phyloP scores from a whole-genome alignment of 2,113 vertebrate genomes.

The Toxotes chatareus region DNA sequence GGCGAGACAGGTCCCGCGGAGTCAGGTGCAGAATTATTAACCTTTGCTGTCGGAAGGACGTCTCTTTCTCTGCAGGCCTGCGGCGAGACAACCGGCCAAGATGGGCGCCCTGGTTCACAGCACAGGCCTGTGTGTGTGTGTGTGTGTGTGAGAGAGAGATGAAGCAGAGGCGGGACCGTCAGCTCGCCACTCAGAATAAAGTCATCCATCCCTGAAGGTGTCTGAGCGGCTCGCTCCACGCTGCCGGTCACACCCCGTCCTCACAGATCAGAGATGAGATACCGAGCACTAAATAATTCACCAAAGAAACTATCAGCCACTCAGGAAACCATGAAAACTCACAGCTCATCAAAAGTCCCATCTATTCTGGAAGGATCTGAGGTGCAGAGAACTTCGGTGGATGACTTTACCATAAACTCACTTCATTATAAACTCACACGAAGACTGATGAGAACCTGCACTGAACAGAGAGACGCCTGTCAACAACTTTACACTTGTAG shows the following conservation, averaged over 20 bases:
- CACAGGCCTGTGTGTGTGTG: slow-evolving; percentile 1
- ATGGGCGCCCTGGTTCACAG: slow-evolving; percentile 40
- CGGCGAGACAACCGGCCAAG: slow-evolving; percentile 50
- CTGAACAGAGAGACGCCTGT: too few species aligned
- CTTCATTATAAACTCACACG: background rate
- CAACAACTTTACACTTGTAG: too few species aligned
- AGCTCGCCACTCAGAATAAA: slow-evolving; percentile 13
- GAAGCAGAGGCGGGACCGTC: background rate
- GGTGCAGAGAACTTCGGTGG: background rate
- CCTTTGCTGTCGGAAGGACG: slow-evolving; percentile 76
- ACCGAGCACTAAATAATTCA: slow-evolving; percentile 10
- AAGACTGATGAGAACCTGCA: too few species aligned
- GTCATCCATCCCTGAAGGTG: slow-evolving; percentile 52
- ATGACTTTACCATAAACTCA: background rate
- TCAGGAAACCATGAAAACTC: background rate
- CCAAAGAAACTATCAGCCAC: background rate
- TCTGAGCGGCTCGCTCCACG: background rate
- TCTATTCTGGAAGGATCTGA: background rate
- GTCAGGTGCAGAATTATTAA: slow-evolving; percentile 80
- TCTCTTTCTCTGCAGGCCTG: slow-evolving; percentile 71
- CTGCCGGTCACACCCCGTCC: background rate
- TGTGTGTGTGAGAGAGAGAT: slow-evolving; percentile 8
- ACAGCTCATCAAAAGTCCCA: background rate
- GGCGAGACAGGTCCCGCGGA: slow-evolving; percentile 65
- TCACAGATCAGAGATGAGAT: slow-evolving; percentile 6